Evolutionary conservation across 1,140 invertebrate species (phyloP), one percentile per base, ranked within the genome.

Genomic region (Anoplolepis gracilipes): DNA sequence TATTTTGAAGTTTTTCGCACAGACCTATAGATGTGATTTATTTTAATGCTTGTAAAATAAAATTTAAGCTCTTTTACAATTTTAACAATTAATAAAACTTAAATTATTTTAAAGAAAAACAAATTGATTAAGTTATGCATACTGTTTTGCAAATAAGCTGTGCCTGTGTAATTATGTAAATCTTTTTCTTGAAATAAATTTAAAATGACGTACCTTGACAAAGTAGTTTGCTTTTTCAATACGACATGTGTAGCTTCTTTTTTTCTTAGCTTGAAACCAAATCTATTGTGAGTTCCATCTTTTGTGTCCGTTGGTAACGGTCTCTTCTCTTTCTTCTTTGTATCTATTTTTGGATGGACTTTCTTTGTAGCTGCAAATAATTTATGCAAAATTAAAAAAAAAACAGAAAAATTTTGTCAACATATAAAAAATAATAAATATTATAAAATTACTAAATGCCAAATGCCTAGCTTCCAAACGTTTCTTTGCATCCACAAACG

Each of bases 401-500:
- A 53, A 0, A 42, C 46, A 10, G 42, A 64, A 7, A 0, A 36
- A 28, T 84, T 49, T 49, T 61, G 11, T 22, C 1, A 3, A 64
- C 55, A n/a, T 62, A 25, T 25, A 13, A 22, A 77, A 4, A 67
- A 28, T 53, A 49, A 85, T 70, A 36, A 10, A 64, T 49, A 7
- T 75, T 64, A 53, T 30, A 55, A 55, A 49, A 85, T 88, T 91
- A 92, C 92, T 91, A 55, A 94, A 77, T 46, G 81, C 69, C 39
- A 82, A 36, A 36, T 94, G 92, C 16, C 92, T 86, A 91, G 93
- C 7, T 95, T 96, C 6, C 95, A 95, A 85, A 93, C 94, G 55
- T 95, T 95, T 92, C 94, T 96, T 85, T 95, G 92, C 90, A 91
- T 97, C 96, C 33, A 96, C 94, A 16, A 97, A 85, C 53, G 96